phyloP scores from a whole-genome alignment of 2,888 invertebrate genomes.

The Crepidodera aurea region DNA sequence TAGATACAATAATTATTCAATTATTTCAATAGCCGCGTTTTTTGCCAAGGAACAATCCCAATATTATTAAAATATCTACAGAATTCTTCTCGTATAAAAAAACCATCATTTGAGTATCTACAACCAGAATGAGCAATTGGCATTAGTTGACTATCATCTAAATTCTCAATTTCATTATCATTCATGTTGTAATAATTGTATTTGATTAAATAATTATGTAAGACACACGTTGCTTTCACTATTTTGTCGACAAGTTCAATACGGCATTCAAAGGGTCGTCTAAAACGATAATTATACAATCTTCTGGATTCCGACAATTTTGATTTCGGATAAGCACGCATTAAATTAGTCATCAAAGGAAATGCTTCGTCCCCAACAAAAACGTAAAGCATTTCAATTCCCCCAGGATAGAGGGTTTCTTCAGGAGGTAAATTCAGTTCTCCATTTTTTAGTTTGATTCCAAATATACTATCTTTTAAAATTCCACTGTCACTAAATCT shows the following conservation, averaged over 20 bases:
- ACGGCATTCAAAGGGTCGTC: conserved; percentile 24
- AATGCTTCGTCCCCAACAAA: conserved; percentile 29
- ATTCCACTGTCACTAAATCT: conserved; percentile 24
- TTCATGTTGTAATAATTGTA: conserved; percentile 18
- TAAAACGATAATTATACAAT: conserved; percentile 42
- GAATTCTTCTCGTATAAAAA: conserved; percentile 20
- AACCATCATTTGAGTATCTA: conserved; percentile 22
- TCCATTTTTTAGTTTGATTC: conserved; percentile 9
- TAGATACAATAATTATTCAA: conserved; percentile 1
- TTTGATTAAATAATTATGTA: conserved; percentile 24
- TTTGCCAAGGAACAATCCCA: conserved; percentile 17
- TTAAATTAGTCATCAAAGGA: conserved; percentile 20
- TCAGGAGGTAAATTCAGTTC: conserved; percentile 16
- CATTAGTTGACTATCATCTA: conserved; percentile 23
- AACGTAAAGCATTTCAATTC: conserved; percentile 26
- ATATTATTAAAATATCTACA: conserved; percentile 24
- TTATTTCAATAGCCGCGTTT: conserved; percentile 12
- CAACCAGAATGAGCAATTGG: conserved; percentile 25
- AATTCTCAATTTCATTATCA: conserved; percentile 16
- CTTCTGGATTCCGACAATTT: conserved; percentile 18
- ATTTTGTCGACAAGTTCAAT: conserved; percentile 26
- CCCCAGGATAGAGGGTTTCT: conserved; percentile 9
- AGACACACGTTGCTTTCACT: conserved; percentile 18
- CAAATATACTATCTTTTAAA: conserved; percentile 24
- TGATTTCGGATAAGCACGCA: conserved; percentile 19